Percentiles rank a stretch among this genome's conserved stretches.
Conservation (phyloP, 2,888 invertebrate species). For the Blastobasis lacticolella region DNA sequence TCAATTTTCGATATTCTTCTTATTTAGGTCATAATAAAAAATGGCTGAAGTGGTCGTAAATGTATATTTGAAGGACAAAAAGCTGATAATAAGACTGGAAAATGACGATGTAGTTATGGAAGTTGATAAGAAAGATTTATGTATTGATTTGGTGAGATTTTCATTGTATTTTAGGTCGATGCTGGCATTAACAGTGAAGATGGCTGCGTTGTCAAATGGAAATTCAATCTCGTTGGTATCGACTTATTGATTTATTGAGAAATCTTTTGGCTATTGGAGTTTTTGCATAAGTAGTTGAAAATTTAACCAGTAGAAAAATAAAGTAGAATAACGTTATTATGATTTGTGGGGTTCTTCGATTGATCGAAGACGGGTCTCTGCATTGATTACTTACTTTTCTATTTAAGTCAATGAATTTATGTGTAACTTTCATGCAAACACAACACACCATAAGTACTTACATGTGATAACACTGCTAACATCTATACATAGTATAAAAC, state of each 20-base stretch:
- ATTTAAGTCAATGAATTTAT: too few species aligned
- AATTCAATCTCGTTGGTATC: too few species aligned
- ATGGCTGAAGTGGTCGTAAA: slow-evolving; percentile 43
- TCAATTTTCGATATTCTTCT: slow-evolving; percentile 58
- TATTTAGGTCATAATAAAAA: slow-evolving; percentile 33
- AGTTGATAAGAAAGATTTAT: slow-evolving; percentile 26
- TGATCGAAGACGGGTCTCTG: too few species aligned
- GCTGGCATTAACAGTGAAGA: not conserved
- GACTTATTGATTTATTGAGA: slow-evolving; percentile 4
- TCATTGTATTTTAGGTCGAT: slow-evolving; percentile 14
- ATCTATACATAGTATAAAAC: too few species aligned
- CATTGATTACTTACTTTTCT: too few species aligned
- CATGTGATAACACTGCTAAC: too few species aligned
- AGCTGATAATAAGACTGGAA: slow-evolving; percentile 28
- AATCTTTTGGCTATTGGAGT: not conserved
- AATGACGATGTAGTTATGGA: slow-evolving; percentile 19
- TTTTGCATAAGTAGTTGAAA: too few species aligned
- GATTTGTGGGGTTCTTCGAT: too few species aligned
- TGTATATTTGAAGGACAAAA: slow-evolving; percentile 30
- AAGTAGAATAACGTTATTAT: too few species aligned
- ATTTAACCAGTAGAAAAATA: too few species aligned
- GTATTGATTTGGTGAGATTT: slow-evolving; percentile 49
- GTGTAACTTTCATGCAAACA: too few species aligned
- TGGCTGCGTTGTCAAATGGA: not conserved
- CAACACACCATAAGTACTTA: too few species aligned